These are phyloP conservation scores for Sitta europaea DNA, from an alignment of 2,113 vertebrate species.

Conservation along the genomic window DNA sequence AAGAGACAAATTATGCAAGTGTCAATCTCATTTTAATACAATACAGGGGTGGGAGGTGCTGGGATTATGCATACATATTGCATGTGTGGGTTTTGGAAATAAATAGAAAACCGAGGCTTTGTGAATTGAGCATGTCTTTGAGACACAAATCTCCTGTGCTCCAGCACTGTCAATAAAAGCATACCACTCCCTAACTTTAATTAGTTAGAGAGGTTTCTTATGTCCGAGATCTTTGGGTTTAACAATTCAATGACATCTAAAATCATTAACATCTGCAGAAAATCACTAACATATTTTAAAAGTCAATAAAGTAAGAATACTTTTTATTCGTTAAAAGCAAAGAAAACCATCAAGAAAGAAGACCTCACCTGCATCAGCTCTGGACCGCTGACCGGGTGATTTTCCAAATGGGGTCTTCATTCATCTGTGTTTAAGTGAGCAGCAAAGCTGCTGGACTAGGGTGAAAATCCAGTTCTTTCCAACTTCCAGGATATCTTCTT, in stretches of 20 bases:
- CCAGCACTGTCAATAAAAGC: too few species aligned
- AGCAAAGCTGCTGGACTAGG: slow-evolving; percentile 87
- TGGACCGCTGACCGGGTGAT: slow-evolving; percentile 88
- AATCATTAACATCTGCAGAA: neutral
- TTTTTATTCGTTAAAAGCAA: neutral
- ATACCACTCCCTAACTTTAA: too few species aligned
- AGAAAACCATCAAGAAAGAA: neutral
- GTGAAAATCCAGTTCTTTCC: slow-evolving; percentile 72
- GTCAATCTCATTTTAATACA: too few species aligned
- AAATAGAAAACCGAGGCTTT: too few species aligned
- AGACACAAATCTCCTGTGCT: too few species aligned
- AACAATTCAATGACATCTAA: neutral
- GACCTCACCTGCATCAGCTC: slow-evolving; percentile 89
- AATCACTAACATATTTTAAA: neutral
- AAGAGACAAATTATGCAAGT: too few species aligned
- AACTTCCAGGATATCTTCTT: slow-evolving; percentile 24
- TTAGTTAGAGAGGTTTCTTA: too few species aligned
- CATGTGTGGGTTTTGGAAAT: too few species aligned
- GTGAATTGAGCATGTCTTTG: too few species aligned
- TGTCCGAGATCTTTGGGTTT: too few species aligned
- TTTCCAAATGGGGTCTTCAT: slow-evolving; percentile 99
- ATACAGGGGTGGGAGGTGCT: too few species aligned
- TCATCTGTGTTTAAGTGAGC: slow-evolving; percentile 93
- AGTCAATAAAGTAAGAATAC: neutral
- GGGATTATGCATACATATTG: too few species aligned